Base-by-base conservation (phyloP, 2,797 vertebrate species). In the Petrocephalus schoutedeni region DNA sequence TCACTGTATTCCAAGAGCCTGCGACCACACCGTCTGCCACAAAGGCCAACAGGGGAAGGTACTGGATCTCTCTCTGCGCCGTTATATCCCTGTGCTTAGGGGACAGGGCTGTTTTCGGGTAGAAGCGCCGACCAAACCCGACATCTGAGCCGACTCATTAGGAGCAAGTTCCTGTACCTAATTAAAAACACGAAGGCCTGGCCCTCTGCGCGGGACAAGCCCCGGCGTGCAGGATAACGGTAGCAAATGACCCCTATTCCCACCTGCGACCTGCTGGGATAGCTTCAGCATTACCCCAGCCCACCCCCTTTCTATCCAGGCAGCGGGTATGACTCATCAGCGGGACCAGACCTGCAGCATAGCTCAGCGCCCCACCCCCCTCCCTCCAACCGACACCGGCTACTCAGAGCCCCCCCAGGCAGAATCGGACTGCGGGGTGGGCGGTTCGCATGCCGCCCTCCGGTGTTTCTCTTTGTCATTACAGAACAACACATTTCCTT, bases 381-480 rank as follows among this genome's bases (percentile, higher is more conserved):
- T 28, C 28, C 59, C 88, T 57, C 49, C 49, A 19, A 1, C 36
- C 45, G 14, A 45, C 58, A 51, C 10, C 7, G 58, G 87, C 86
- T n/a, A 86, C 87, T 87, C 88, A 88, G 88, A 89, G 87, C 85
- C 71, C 87, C 51, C 58, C 57, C 90, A 88, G 91, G 90, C 89
- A 89, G 21, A 28, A 2, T 10, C n/a, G 12, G 54, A 21, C 16
- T 53, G n/a, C 57, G 4, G 19, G 8, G 45, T 85, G 90, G 90
- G 92, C 92, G 91, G 92, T 91, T 91, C 93, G 93, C 90, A 89
- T 92, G 94, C 93, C 94, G 92, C 89, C 88, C 89, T 84, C 8
- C 64, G 88, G 86, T n/a, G 87, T 85, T 89, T 92, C 94, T 93
- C 94, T 95, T 94, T 96, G 94, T 96, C 94, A 96, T 96, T 96